Conservation (phyloP, 2,888 invertebrate species). For the Coecobrya sp. region DNA sequence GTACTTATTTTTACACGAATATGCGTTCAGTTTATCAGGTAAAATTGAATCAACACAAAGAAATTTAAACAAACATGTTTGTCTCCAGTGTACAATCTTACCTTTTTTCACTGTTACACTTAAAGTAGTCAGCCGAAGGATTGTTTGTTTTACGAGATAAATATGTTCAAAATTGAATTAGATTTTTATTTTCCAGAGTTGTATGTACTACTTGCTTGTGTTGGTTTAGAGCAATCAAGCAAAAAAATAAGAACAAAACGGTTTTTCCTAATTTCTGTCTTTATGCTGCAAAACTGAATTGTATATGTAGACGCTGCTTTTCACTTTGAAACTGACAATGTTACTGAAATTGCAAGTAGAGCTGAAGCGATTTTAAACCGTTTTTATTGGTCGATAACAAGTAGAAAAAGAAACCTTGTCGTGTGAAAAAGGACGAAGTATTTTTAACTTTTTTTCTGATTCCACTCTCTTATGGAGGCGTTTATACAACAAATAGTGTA, state of each 20-base stretch:
- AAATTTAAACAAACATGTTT: background rate
- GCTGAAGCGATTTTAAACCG: slow-evolving; percentile 25
- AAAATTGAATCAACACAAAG: slow-evolving; percentile 17
- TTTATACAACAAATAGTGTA: slow-evolving; percentile 11
- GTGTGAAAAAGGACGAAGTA: slow-evolving; percentile 70
- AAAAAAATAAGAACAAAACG: background rate
- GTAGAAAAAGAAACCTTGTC: slow-evolving; percentile 58
- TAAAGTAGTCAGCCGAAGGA: slow-evolving; percentile 38
- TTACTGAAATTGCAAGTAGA: slow-evolving; percentile 42
- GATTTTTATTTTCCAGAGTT: background rate
- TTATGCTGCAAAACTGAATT: background rate
- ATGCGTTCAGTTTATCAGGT: background rate
- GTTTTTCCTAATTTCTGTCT: background rate
- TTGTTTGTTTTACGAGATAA: background rate
- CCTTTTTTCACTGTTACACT: slow-evolving; percentile 55
- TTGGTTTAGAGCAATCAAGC: slow-evolving; percentile 3
- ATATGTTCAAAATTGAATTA: slow-evolving; percentile 36
- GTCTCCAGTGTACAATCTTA: background rate
- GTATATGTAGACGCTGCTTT: background rate
- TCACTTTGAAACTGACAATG: slow-evolving; percentile 39
- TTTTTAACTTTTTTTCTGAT: slow-evolving; percentile 67
- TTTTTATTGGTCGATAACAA: slow-evolving; percentile 62
- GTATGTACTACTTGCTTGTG: background rate
- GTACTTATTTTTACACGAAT: background rate
- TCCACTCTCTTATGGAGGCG: background rate